These are phyloP conservation scores for Sus scrofa DNA, from an alignment of 2,113 vertebrate genomes.

Conservation along the genomic window T2T-Sscrofa CM000826.6:97397001-97397500, in stretches of 20 bases:
- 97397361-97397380: neutral
- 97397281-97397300: neutral
- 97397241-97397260: neutral
- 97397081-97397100: conserved; percentile 34
- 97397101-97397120: neutral
- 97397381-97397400: neutral
- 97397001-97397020: conserved; percentile 1
- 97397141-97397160: neutral
- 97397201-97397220: neutral
- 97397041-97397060: neutral
- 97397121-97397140: neutral
- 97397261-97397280: neutral
- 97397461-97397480: neutral
- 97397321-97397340: neutral
- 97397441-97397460: neutral
- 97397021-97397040: neutral
- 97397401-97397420: neutral
- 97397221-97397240: neutral
- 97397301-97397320: neutral
- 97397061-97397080: neutral
- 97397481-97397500: neutral
- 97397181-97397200: neutral
- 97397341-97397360: neutral
- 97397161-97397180: neutral
- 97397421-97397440: neutral